Percentiles rank a stretch among this genome's conserved stretches.
These are phyloP conservation scores for Cephus spinipes DNA, from an alignment of 2,888 invertebrate genomes.

Conservation along the genomic window DNA sequence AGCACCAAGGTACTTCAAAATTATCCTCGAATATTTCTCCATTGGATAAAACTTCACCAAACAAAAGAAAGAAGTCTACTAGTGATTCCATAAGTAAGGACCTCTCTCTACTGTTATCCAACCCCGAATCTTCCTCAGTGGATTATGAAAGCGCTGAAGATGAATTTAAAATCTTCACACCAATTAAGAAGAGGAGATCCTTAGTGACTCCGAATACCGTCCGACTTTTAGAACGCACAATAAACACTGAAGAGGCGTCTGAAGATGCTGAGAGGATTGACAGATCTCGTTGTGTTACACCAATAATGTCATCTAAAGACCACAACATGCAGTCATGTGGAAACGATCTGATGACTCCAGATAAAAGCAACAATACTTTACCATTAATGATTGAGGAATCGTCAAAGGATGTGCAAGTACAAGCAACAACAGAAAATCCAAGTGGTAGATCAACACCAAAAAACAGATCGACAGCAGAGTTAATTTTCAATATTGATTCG, in stretches of 20 bases:
- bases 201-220: slow-evolving; percentile 8
- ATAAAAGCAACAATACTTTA: not conserved
- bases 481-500: slow-evolving; percentile 48
- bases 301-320: not conserved
- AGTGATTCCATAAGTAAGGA: slow-evolving; percentile 8
- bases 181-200: slow-evolving; percentile 51
- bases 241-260: not conserved
- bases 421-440: slow-evolving; percentile 13
- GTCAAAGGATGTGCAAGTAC: not conserved
- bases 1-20: not conserved
- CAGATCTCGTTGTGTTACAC: not conserved
- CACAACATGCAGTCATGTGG: not conserved
- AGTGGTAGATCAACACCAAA: slow-evolving; percentile 49
- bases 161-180: slow-evolving; percentile 57
- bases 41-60: slow-evolving; percentile 24
- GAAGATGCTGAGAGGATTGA: not conserved
- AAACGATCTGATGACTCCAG: not conserved
- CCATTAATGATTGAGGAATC: not conserved
- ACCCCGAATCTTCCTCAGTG: slow-evolving; percentile 25
- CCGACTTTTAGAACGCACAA: not conserved
- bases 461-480: slow-evolving; percentile 43
- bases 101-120: slow-evolving; percentile 11
- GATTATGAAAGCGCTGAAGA: slow-evolving; percentile 36
- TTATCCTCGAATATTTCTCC: not conserved
- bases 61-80: slow-evolving; percentile 27